These are phyloP conservation scores for Lophotriccus pileatus DNA, from an alignment of 2,797 vertebrate genomes.

Conservation along the genomic window DNA sequence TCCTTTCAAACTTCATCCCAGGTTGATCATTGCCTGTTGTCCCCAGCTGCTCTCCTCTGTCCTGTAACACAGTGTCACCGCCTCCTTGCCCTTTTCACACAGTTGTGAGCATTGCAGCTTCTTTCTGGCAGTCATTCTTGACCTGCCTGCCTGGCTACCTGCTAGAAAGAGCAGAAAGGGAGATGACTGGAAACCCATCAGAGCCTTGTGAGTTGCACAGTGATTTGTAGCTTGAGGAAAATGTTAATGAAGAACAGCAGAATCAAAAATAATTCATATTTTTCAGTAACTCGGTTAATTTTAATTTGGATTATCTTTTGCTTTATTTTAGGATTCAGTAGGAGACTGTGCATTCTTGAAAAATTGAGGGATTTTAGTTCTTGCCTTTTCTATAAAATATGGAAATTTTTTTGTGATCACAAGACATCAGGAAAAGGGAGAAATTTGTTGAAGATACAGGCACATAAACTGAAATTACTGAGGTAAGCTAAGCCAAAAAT, in stretches of 20 bases:
- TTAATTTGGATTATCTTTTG: background rate
- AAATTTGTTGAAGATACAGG: background rate
- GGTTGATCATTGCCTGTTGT: background rate
- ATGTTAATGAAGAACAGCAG: background rate
- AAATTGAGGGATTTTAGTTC: background rate
- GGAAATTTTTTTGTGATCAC: rapidly evolving
- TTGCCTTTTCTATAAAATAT: background rate
- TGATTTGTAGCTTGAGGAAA: background rate
- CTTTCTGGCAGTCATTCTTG: background rate
- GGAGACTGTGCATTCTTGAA: background rate
- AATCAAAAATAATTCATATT: background rate
- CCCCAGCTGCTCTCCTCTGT: background rate
- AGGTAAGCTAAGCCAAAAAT: background rate
- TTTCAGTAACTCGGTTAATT: background rate
- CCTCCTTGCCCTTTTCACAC: background rate
- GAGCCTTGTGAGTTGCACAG: background rate
- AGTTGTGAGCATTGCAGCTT: background rate
- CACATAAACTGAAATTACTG: background rate
- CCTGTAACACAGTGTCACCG: background rate
- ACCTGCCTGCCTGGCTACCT: background rate
- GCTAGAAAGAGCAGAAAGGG: background rate
- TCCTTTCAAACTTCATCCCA: background rate
- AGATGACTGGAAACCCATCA: background rate
- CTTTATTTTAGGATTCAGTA: background rate
- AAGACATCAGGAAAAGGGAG: background rate